Percentiles rank a stretch among this genome's conserved stretches.
Evolutionary conservation across 2,888 invertebrate genomes (phyloP).

Genomic region (Lacanobia wlatinum): DNA sequence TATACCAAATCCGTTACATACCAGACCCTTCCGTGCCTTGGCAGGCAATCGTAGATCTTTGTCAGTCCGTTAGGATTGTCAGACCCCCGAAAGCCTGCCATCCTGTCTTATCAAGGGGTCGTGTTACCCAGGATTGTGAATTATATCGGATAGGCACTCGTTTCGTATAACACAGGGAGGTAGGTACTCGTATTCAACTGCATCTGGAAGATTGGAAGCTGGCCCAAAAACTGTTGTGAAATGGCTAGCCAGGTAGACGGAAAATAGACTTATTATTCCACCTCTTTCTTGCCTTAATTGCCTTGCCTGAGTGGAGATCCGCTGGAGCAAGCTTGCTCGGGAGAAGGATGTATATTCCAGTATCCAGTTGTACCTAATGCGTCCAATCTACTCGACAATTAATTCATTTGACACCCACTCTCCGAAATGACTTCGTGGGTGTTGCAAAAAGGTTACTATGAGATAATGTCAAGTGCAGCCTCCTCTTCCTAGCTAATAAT

Average conservation of each 20-base stretch:
- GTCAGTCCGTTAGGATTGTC: no score
- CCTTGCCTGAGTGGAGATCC: no score
- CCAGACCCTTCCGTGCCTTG: neutral
- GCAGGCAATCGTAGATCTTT: no score
- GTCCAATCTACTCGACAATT: neutral
- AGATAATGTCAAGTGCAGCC: neutral
- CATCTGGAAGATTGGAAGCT: neutral
- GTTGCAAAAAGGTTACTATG: slow-evolving; percentile 15
- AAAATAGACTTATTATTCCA: neutral
- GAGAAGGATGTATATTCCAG: no score
- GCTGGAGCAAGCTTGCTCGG: no score
- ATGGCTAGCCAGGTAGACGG: neutral
- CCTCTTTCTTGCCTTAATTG: no score
- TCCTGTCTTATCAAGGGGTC: neutral
- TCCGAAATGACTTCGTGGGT: neutral
- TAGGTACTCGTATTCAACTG: no score
- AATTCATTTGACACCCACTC: slow-evolving; percentile 1
- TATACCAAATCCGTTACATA: neutral
- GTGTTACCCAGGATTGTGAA: neutral
- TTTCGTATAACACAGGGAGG: no score
- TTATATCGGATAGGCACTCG: neutral
- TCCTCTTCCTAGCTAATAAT: neutral
- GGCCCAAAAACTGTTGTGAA: neutral
- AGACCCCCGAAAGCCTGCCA: no score
- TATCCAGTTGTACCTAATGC: neutral